Conservation (phyloP, 2,888 invertebrate genomes). For the Nymphalis c-album region DNA sequence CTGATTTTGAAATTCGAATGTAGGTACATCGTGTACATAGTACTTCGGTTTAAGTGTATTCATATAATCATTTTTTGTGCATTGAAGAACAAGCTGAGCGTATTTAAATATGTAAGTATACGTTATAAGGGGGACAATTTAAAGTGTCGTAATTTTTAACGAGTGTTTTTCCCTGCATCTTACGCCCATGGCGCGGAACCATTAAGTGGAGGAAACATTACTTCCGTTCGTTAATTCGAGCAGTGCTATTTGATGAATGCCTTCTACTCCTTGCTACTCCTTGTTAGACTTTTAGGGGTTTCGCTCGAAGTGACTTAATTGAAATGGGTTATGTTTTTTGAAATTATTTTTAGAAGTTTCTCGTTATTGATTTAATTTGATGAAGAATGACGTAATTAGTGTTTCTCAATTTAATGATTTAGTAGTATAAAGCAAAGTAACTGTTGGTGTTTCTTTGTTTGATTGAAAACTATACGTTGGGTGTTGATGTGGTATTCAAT, state of each 20-base stretch:
- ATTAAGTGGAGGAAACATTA: conserved; percentile 76
- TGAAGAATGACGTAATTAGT: too few species aligned
- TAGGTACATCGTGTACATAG: too few species aligned
- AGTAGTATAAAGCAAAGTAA: too few species aligned
- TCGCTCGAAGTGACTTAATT: conserved; percentile 5
- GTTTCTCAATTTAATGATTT: too few species aligned
- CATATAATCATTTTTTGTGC: too few species aligned
- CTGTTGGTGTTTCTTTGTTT: too few species aligned
- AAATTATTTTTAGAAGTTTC: not conserved
- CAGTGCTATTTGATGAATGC: conserved; percentile 73
- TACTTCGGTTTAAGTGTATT: too few species aligned
- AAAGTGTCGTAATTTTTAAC: conserved; percentile 50
- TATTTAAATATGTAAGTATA: conserved; percentile 2
- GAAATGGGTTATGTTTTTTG: conserved; percentile 1
- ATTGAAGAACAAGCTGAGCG: too few species aligned
- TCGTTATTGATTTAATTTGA: too few species aligned
- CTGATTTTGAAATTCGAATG: too few species aligned
- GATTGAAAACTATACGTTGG: too few species aligned
- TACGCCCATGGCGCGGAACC: conserved; percentile 57
- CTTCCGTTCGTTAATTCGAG: conserved; percentile 78
- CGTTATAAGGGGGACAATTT: conserved; percentile 18
- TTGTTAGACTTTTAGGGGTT: conserved; percentile 44
- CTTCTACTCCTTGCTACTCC: conserved; percentile 43
- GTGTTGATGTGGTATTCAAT: too few species aligned
- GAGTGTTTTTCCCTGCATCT: conserved; percentile 40